A percentile compares a stretch with the other conserved stretches of the same genome.
phyloP scores from a whole-genome alignment of 2,888 invertebrate species.

The Megaustenia siamemsis region DNA sequence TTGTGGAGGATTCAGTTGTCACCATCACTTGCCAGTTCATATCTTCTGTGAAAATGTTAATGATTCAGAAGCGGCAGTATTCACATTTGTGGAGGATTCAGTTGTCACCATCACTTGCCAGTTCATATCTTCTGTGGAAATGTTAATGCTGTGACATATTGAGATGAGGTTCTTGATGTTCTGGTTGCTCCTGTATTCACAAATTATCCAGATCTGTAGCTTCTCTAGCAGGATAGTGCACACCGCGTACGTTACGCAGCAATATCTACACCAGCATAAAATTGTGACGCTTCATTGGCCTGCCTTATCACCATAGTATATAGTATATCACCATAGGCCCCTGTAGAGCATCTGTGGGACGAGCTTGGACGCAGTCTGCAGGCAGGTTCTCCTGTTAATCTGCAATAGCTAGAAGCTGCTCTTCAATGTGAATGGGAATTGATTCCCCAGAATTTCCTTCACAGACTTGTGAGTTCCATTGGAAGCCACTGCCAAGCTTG shows the following conservation, averaged over 20 bases:
- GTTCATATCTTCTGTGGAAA: not conserved
- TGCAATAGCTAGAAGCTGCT: conserved; percentile 15
- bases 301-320: conserved; percentile 7
- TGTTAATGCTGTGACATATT: not conserved
- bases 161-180: not conserved
- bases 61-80: too few relatives aligned
- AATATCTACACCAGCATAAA: conserved; percentile 16
- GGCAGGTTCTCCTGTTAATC: not conserved
- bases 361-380: conserved; percentile 7
- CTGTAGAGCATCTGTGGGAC: conserved; percentile 20
- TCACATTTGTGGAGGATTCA: too few relatives aligned
- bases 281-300: conserved; percentile 19
- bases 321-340: too few relatives aligned
- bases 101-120: not conserved
- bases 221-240: not conserved
- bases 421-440: conserved; percentile 19
- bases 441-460: conserved; percentile 16
- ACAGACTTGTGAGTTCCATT: not conserved
- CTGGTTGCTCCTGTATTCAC: not conserved
- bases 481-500: conserved; percentile 8
- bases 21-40: not conserved
- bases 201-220: not conserved
- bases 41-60: not conserved
- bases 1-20: too few relatives aligned
- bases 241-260: not conserved